Evolutionary conservation across 2,797 vertebrate genomes (phyloP).

Genomic region (Salmo trutta): DNA sequence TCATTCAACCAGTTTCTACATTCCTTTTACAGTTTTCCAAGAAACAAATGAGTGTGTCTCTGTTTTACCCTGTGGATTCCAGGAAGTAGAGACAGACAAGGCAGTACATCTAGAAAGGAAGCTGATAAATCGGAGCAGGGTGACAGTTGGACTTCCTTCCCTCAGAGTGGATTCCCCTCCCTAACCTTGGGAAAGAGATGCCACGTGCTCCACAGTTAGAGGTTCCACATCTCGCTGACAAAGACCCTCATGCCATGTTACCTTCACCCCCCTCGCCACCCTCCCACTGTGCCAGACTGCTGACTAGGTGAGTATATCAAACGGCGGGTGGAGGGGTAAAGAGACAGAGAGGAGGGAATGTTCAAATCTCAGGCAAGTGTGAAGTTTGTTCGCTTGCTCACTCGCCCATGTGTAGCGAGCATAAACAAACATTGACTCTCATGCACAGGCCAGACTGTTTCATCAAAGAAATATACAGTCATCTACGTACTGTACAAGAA

Average conservation of each 20-base stretch:
- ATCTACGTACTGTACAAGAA: constrained; percentile 4
- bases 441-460: constrained; percentile 14
- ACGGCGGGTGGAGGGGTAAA: constrained; percentile 44
- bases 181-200: constrained; percentile 32
- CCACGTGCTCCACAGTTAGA: constrained; percentile 41
- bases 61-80: constrained; percentile 37
- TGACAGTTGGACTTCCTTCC: constrained; percentile 65
- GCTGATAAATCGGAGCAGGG: constrained; percentile 53
- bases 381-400: constrained; percentile 44
- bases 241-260: constrained; percentile 18
- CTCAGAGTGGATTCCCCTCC: constrained; percentile 42
- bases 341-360: constrained; percentile 41
- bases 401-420: background rate
- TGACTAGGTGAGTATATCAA: constrained; percentile 55
- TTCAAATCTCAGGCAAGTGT: constrained; percentile 55
- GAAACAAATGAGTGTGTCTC: background rate
- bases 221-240: constrained; percentile 40
- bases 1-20: too few species aligned
- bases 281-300: background rate
- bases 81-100: constrained; percentile 26
- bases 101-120: constrained; percentile 54
- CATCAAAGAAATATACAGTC: background rate
- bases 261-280: background rate
- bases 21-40: background rate
- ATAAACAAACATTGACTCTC: constrained; percentile 33